A percentile compares a stretch with the other conserved stretches of the same genome.
Conservation (phyloP, 2,113 vertebrate genomes). For the Illadopsis cleaveri region DNA sequence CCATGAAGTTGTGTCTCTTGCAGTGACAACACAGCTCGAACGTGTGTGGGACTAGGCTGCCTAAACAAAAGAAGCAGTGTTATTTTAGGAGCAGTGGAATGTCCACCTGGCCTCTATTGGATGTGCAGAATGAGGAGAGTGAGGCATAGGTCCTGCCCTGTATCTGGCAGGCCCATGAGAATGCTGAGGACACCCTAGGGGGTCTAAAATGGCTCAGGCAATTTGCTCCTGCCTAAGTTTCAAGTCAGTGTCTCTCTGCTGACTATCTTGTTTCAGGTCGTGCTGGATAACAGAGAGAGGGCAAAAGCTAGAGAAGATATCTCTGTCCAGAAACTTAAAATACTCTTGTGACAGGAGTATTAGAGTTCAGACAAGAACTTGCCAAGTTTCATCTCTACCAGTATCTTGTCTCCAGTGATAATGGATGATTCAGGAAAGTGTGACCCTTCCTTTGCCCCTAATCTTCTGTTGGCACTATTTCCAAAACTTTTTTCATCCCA, state of each 20-base stretch:
- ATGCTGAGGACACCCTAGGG: background rate
- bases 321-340: constrained; percentile 11
- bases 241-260: background rate
- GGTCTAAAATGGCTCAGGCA: background rate
- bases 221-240: background rate
- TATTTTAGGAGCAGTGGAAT: background rate
- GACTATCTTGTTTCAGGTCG: background rate
- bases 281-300: background rate
- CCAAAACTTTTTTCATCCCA: constrained; percentile 23
- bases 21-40: background rate
- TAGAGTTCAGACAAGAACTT: constrained; percentile 15
- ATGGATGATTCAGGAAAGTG: constrained; percentile 29
- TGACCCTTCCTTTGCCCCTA: constrained; percentile 34
- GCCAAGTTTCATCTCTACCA: constrained; percentile 20
- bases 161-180: background rate
- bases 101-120: background rate
- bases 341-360: constrained; percentile 4
- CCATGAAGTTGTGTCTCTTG: background rate
- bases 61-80: background rate
- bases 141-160: background rate
- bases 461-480: constrained; percentile 34
- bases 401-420: constrained; percentile 21
- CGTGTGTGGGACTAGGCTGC: background rate
- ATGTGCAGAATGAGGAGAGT: background rate
- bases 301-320: background rate